A percentile compares a stretch with the other conserved stretches of the same genome.
Evolutionary conservation across 2,113 vertebrate species (phyloP).

Genomic region (Hemiprocne comata): DNA sequence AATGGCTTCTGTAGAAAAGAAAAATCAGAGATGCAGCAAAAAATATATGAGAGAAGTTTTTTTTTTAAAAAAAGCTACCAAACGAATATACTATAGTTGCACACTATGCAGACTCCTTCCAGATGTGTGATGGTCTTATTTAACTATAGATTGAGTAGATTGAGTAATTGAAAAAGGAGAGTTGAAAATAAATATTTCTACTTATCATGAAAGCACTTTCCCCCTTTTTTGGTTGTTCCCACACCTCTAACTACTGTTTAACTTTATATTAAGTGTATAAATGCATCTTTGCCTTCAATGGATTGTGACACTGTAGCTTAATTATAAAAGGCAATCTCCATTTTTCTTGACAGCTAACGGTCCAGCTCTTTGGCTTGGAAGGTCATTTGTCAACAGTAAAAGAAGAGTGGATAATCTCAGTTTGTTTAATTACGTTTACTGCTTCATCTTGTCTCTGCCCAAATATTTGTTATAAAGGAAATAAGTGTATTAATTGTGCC

Average conservation of each 20-base stretch:
- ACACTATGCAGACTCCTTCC: background rate
- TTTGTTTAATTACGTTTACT: conserved; percentile 7
- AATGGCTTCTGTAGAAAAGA: background rate
- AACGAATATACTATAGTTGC: background rate
- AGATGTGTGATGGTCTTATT: background rate
- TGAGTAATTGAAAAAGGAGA: background rate
- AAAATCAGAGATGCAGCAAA: background rate
- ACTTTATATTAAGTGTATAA: background rate
- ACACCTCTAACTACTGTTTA: background rate
- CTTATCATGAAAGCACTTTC: background rate
- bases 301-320: background rate
- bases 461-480: conserved; percentile 1
- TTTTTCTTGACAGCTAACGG: background rate
- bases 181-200: background rate
- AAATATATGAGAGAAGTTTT: background rate
- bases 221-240: background rate
- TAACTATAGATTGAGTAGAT: background rate
- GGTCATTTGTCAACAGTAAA: background rate
- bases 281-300: background rate
- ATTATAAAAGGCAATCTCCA: background rate
- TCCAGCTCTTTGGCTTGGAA: background rate
- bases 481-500: background rate
- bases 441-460: background rate
- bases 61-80: background rate
- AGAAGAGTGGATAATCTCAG: background rate